Conservation (phyloP, 1,140 invertebrate genomes). For the Drosophila pachea region DNA sequence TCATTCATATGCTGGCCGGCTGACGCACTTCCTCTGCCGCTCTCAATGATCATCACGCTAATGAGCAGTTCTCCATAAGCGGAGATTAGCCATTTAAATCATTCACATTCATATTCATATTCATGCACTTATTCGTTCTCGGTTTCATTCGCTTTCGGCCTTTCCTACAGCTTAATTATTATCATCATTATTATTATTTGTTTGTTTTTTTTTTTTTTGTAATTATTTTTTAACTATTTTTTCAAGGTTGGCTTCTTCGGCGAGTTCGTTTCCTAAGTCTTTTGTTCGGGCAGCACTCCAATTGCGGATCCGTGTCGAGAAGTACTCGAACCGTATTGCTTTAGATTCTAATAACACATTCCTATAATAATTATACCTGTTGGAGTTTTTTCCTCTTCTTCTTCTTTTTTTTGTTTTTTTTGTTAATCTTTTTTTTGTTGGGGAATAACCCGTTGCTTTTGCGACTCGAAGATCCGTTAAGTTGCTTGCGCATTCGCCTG, state of each 20-base stretch:
- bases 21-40: slow-evolving; percentile 52
- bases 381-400: slow-evolving; percentile 8
- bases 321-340: too few relatives aligned
- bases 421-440: neutral
- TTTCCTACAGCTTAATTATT: slow-evolving; percentile 56
- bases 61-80: slow-evolving; percentile 27
- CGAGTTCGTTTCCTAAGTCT: slow-evolving; percentile 44
- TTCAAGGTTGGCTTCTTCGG: slow-evolving; percentile 55
- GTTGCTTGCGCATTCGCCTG: slow-evolving; percentile 6
- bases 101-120: neutral
- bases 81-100: slow-evolving; percentile 22
- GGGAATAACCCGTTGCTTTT: slow-evolving; percentile 19
- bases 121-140: slow-evolving; percentile 7
- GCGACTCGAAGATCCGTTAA: slow-evolving; percentile 2
- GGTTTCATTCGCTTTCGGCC: slow-evolving; percentile 5
- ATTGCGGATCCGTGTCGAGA: neutral
- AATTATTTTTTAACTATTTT: slow-evolving; percentile 28
- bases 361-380: slow-evolving; percentile 4
- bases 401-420: neutral
- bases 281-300: slow-evolving; percentile 28
- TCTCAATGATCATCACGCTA: slow-evolving; percentile 18
- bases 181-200: slow-evolving; percentile 11
- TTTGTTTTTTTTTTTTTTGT: slow-evolving; percentile 21
- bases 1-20: slow-evolving; percentile 42
- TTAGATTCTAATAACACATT: too few relatives aligned